These are phyloP conservation scores for Hedychridium roseum DNA, from an alignment of 2,888 invertebrate genomes.

Conservation along the genomic window DNA sequence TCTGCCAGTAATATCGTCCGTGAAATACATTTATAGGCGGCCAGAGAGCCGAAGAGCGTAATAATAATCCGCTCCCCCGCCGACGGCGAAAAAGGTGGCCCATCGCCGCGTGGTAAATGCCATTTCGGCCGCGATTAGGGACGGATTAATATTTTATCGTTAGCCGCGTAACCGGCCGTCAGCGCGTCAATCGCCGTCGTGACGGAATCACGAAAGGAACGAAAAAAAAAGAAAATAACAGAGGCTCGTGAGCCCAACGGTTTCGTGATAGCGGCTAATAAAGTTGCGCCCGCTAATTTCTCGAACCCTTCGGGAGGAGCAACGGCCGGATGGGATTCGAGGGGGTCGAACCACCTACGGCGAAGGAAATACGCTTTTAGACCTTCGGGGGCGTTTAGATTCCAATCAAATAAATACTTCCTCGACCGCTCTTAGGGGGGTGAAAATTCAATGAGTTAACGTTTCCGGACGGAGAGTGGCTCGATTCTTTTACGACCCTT, in stretches of 20 bases:
- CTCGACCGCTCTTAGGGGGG: constrained; percentile 32
- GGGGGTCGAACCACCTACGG: constrained; percentile 46
- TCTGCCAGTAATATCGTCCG: constrained; percentile 30
- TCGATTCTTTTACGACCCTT: background rate
- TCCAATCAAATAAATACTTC: constrained; percentile 57
- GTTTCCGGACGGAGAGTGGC: constrained; percentile 21
- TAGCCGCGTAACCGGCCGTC: background rate
- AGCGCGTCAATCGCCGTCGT: too few species aligned
- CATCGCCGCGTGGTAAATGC: constrained; percentile 31
- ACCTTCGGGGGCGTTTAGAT: constrained; percentile 51
- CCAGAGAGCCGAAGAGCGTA: constrained; percentile 6
- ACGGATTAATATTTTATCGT: constrained; percentile 39
- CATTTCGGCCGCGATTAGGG: constrained; percentile 31
- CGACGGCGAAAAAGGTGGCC: background rate
- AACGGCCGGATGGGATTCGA: constrained; percentile 4
- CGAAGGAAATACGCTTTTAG: constrained; percentile 56
- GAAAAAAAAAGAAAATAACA: constrained; percentile 2
- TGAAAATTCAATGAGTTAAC: constrained; percentile 30
- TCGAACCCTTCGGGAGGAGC: constrained; percentile 36
- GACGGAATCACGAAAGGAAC: too few species aligned
- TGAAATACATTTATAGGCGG: constrained; percentile 24
- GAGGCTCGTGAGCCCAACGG: constrained; percentile 15
- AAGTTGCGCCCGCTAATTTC: constrained; percentile 54
- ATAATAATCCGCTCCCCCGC: too few species aligned
- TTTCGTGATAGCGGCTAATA: constrained; percentile 52